Base-by-base conservation (phyloP, 2,113 vertebrate species). In the Sprattus sprattus region DNA sequence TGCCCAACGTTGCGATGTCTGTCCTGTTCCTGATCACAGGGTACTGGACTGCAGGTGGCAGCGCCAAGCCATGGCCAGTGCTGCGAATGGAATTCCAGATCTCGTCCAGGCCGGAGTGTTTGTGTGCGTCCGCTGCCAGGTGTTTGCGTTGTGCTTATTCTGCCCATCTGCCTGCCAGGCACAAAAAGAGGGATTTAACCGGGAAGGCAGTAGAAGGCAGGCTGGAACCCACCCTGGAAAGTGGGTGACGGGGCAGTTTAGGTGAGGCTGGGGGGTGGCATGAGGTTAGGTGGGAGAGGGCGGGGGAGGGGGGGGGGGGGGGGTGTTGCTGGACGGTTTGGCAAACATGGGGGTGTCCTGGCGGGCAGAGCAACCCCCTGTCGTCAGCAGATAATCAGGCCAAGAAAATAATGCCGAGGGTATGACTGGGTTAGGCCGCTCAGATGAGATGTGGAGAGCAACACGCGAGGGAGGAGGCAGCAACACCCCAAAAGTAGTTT, bases 101-200 rank as follows among this genome's bases (percentile, higher is more conserved):
- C 67, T 75, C 4, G n/a, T 28, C 67, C n/a, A 75, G 67, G 9
- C 2, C 4, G 67, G 28, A 8, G 9, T 32, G 67, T 32, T 32
- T 32, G 67, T 8, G 9, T 75, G 11, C 50, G 32, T 13, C 1
- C 54, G 86, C 84, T 92, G 91, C 88, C 90, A 90, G 45, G 80
- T 67, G 83, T 88, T 90, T 88, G 18, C 82, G 88, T 89, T 92
- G 89, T 87, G 91, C 89, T 92, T 91, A 90, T 89, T 84, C 81
- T 78, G 82, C 87, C 91, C 91, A 93, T 94, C 92, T 44, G 71
- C 11, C 64, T 28, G 64, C n/a, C n/a, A 28, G 1, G 10, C 2
- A 78, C 71, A 78, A 78, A 93, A 90, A 90, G 85, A 88, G 45
- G 92, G 90, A 92, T 95, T 95, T 93, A 90, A 85, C 83, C 3